A percentile compares a stretch with the other conserved stretches of the same genome.
Evolutionary conservation across 1,140 invertebrate species (phyloP).

Genomic region (Chrysoperla carnea): DNA sequence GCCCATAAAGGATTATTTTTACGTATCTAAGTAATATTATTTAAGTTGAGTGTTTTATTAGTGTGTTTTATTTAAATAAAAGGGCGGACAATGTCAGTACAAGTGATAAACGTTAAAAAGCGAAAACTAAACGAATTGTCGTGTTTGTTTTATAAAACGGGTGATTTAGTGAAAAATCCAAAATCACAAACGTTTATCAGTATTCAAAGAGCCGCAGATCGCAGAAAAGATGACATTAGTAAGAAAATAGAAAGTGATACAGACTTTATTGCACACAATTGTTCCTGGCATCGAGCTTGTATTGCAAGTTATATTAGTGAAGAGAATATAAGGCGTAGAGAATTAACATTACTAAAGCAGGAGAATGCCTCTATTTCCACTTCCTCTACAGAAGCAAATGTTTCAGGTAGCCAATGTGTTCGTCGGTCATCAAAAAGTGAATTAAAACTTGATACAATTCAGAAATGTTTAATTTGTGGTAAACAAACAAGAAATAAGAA

Average conservation of each 20-base stretch:
- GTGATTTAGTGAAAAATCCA: background rate
- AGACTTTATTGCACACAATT: background rate
- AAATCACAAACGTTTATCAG: conserved; percentile 3
- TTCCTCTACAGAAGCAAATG: background rate
- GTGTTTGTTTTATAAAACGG: conserved; percentile 1
- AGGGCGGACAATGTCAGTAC: no score
- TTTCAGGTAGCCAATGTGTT: background rate
- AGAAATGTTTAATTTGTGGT: conserved; percentile 3
- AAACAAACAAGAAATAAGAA: conserved; percentile 2
- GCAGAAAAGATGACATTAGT: conserved; percentile 5
- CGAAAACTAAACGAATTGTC: background rate
- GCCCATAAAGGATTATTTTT: background rate
- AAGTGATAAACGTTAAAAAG: background rate
- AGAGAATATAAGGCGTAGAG: conserved; percentile 5
- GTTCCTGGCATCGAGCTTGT: conserved; percentile 5
- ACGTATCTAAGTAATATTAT: background rate
- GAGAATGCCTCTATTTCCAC: conserved; percentile 3
- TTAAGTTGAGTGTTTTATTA: no score
- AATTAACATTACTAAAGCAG: conserved; percentile 4
- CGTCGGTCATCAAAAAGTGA: background rate
- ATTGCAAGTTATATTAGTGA: conserved; percentile 6
- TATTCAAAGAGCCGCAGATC: conserved; percentile 6
- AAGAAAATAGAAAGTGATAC: conserved; percentile 2
- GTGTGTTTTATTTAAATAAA: no score
- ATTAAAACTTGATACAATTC: background rate